Evolutionary conservation across 2,888 invertebrate species (phyloP).

Genomic region (Uropetala carovei): DNA sequence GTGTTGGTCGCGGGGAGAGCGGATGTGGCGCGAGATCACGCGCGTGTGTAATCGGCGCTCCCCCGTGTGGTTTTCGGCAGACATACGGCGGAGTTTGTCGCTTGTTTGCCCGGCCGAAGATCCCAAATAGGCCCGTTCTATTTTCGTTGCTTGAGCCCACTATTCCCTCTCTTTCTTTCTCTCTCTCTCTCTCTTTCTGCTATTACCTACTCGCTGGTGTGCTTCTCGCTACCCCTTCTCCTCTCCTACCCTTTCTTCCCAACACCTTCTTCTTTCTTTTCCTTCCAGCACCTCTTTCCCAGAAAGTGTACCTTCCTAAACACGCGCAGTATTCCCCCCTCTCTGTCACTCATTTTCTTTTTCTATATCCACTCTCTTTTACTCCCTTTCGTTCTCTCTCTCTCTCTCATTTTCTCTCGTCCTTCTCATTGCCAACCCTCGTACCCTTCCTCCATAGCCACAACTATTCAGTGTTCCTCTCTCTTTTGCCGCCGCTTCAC

Average conservation of each 20-base stretch:
- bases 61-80: not conserved
- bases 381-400: not conserved
- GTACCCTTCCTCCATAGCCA: not conserved
- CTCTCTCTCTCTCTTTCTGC: constrained; percentile 6
- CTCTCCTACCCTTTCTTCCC: not conserved
- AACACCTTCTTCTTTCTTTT: too few relatives aligned
- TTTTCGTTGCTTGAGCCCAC: constrained; percentile 29
- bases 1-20: not conserved
- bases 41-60: not conserved
- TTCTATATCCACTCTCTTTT: not conserved
- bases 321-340: not conserved
- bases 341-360: not conserved
- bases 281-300: not conserved
- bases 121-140: constrained; percentile 35
- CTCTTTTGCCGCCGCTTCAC: not conserved
- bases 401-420: not conserved
- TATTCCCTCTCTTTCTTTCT: constrained; percentile 15
- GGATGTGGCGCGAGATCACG: not conserved
- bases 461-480: not conserved
- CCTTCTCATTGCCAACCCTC: not conserved
- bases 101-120: constrained; percentile 35
- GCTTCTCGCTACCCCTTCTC: not conserved
- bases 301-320: constrained; percentile 10
- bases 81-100: constrained; percentile 20
- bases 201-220: not conserved